These are phyloP conservation scores for Cotesia vestalis DNA, from an alignment of 1,140 invertebrate species.

Conservation along the genomic window DNA sequence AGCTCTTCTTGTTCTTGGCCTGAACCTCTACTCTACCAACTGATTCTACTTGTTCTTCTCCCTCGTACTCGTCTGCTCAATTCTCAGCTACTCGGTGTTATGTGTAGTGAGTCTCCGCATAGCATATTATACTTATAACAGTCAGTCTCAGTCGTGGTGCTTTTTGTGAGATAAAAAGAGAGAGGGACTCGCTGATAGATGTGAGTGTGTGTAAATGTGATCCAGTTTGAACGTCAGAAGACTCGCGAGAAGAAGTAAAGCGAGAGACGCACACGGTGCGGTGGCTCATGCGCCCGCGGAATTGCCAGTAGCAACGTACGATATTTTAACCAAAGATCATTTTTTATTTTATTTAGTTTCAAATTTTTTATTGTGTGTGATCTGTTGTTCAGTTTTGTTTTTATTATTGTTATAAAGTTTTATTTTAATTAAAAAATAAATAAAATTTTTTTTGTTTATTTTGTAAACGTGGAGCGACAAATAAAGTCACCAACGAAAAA, in stretches of 20 bases:
- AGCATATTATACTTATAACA: too few relatives aligned
- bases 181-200: neutral
- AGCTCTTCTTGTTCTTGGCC: slow-evolving; percentile 9
- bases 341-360: neutral
- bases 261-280: slow-evolving; percentile 18
- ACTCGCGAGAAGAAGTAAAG: slow-evolving; percentile 18
- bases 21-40: slow-evolving; percentile 1
- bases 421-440: neutral
- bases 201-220: slow-evolving; percentile 5
- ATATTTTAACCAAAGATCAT: slow-evolving; percentile 13
- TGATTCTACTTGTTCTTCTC: too few relatives aligned
- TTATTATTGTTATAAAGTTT: slow-evolving; percentile 11
- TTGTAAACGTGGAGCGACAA: neutral
- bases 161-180: neutral
- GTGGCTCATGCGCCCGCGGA: slow-evolving; percentile 29
- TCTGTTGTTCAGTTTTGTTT: slow-evolving; percentile 7
- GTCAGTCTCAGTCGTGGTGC: too few relatives aligned
- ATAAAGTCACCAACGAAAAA: slow-evolving; percentile 1
- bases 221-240: slow-evolving; percentile 32
- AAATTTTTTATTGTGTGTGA: slow-evolving; percentile 5
- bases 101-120: too few relatives aligned
- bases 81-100: too few relatives aligned
- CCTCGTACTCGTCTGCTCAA: slow-evolving; percentile 11
- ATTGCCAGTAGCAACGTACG: slow-evolving; percentile 22
- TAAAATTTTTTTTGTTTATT: neutral